These are phyloP conservation scores for Margarornis squamiger DNA, from an alignment of 2,797 vertebrate species.

Conservation along the genomic window DNA sequence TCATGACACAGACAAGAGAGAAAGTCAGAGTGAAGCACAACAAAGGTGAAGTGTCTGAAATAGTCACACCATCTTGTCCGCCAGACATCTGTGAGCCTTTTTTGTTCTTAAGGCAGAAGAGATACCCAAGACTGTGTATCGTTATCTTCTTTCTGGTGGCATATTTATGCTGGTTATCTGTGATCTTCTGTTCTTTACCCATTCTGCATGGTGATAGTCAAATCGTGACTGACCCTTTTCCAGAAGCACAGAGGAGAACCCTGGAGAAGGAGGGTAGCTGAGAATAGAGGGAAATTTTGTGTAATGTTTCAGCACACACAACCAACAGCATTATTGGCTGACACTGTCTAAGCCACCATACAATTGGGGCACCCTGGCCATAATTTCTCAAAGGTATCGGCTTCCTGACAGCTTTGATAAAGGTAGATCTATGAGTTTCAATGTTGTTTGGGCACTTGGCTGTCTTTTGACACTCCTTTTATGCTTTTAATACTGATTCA, in stretches of 20 bases:
- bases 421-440: not conserved
- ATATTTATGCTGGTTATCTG: not conserved
- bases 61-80: not conserved
- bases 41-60: constrained; percentile 4
- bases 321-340: not conserved
- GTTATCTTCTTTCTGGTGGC: not conserved
- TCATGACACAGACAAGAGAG: constrained; percentile 49
- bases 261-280: not conserved
- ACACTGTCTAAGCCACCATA: not conserved
- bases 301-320: not conserved
- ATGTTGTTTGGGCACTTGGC: not conserved
- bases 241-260: not conserved
- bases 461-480: not conserved
- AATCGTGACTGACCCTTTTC: not conserved
- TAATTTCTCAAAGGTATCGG: not conserved
- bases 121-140: too few relatives aligned
- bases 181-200: not conserved
- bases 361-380: rapidly evolving
- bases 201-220: not conserved
- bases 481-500: not conserved
- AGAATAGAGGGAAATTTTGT: not conserved
- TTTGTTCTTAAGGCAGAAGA: not conserved
- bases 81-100: not conserved
- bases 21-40: not conserved
- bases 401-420: not conserved